A percentile compares a stretch with the other conserved stretches of the same genome.
phyloP scores from a whole-genome alignment of 2,888 invertebrate genomes.

The Acholoe squamosa region DNA sequence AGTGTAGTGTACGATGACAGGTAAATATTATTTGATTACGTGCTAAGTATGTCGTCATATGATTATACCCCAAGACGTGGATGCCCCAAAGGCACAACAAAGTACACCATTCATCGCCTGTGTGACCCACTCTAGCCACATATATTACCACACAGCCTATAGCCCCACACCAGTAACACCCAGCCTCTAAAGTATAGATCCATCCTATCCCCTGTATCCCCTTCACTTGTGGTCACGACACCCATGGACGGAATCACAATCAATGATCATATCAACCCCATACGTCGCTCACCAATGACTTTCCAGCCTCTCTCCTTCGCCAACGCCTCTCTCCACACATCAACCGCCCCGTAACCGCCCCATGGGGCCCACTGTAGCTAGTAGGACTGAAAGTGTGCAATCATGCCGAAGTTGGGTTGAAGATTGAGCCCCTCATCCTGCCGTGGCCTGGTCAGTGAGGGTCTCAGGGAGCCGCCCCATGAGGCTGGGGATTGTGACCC shows the following conservation, averaged over 20 bases:
- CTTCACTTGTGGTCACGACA: constrained; percentile 6
- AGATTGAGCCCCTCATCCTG: neutral
- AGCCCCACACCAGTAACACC: neutral
- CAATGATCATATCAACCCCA: neutral
- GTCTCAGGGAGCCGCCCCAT: neutral
- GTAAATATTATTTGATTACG: too few species aligned
- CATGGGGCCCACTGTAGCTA: neutral
- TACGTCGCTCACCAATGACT: neutral
- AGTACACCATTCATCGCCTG: too few species aligned
- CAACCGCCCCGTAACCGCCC: neutral
- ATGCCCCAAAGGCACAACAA: too few species aligned
- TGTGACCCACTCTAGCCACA: neutral
- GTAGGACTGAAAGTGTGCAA: neutral
- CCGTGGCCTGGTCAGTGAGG: neutral
- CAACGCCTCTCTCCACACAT: neutral
- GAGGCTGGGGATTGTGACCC: constrained; percentile 9
- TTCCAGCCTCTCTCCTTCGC: neutral
- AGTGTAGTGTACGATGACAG: too few species aligned
- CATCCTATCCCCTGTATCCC: neutral
- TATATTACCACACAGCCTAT: neutral
- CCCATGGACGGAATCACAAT: neutral
- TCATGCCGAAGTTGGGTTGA: constrained; percentile 14
- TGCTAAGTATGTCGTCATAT: too few species aligned
- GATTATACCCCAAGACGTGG: too few species aligned
- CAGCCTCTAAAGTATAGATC: neutral